Evolutionary conservation across 2,888 invertebrate species (phyloP).

Genomic region (Dasysyrphus tricinctus): DNA sequence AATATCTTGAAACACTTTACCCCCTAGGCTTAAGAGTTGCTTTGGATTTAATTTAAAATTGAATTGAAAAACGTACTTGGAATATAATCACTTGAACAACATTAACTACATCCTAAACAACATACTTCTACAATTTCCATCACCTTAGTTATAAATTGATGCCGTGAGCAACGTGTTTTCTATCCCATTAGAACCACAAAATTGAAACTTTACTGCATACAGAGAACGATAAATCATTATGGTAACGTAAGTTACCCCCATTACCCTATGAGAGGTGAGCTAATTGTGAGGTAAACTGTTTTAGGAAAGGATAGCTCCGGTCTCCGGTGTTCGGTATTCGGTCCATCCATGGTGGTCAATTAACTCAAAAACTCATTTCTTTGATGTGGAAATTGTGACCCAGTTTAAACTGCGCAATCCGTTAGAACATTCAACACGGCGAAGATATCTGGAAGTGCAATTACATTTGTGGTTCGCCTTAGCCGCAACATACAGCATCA

Average conservation of each 20-base stretch:
- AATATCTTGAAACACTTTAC: background rate
- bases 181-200: conserved; percentile 28
- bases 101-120: conserved; percentile 1
- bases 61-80: conserved; percentile 3
- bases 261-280: conserved; percentile 56
- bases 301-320: conserved; percentile 59
- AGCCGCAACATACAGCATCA: conserved; percentile 38
- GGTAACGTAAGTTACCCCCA: conserved; percentile 46
- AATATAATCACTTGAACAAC: conserved; percentile 1
- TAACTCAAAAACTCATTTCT: conserved; percentile 71
- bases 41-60: background rate
- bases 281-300: conserved; percentile 68
- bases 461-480: conserved; percentile 73
- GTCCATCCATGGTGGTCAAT: conserved; percentile 73
- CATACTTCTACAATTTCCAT: conserved; percentile 4
- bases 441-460: conserved; percentile 71
- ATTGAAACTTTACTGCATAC: conserved; percentile 30
- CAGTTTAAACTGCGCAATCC: conserved; percentile 52
- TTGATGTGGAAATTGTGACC: conserved; percentile 73
- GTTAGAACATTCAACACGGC: conserved; percentile 63
- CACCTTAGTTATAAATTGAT: background rate
- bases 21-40: background rate
- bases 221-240: conserved; percentile 54
- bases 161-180: conserved; percentile 45
- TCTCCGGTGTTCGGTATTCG: background rate